Percentiles rank a stretch among this genome's conserved stretches.
Conservation (phyloP, 2,888 invertebrate species). For the Agrotis segetum region DNA sequence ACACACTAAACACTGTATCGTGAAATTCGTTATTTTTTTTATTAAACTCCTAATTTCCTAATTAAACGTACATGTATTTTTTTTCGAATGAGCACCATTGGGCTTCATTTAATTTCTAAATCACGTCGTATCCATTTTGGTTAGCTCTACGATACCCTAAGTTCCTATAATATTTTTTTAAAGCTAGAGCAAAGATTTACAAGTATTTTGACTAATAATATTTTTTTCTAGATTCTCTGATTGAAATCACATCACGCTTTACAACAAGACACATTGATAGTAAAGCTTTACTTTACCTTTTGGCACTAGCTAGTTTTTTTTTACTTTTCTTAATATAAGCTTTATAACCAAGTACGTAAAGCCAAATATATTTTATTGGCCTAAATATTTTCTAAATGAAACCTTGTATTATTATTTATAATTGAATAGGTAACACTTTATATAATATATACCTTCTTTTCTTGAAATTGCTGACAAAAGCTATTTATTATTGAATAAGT, state of each 20-base stretch:
- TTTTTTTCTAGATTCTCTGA: neutral
- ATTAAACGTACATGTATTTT: slow-evolving; percentile 9
- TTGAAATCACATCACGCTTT: neutral
- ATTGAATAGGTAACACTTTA: neutral
- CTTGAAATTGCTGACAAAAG: neutral
- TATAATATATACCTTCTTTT: neutral
- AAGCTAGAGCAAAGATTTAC: neutral
- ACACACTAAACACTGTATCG: neutral
- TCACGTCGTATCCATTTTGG: slow-evolving; percentile 5
- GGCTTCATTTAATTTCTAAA: slow-evolving; percentile 24
- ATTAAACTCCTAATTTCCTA: too few relatives aligned
- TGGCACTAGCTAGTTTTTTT: slow-evolving; percentile 12
- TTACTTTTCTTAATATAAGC: too few relatives aligned
- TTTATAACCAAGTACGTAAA: neutral
- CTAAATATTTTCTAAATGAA: neutral
- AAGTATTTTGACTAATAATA: neutral
- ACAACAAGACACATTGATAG: slow-evolving; percentile 1
- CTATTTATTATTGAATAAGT: slow-evolving; percentile 2
- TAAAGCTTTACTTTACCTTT: slow-evolving; percentile 19
- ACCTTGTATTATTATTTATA: neutral
- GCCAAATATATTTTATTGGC: neutral
- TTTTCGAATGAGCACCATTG: slow-evolving; percentile 21
- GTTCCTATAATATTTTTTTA: neutral
- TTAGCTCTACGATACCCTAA: neutral
- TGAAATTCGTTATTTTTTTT: neutral